Evolutionary conservation across 2,797 vertebrate species (phyloP).

Genomic region (Propithecus deckenii): DNA sequence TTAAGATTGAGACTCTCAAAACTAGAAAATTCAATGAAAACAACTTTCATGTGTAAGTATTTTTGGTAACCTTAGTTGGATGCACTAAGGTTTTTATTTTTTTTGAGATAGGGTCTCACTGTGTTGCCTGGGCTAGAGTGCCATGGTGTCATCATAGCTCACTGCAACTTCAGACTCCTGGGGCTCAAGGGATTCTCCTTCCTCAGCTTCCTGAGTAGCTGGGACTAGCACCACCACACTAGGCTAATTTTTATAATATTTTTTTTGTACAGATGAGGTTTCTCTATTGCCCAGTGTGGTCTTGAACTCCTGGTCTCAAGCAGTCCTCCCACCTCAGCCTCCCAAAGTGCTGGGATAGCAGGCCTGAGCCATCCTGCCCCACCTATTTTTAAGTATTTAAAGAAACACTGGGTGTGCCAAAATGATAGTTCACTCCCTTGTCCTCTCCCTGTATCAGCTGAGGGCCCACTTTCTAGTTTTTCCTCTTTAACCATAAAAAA

Average conservation of each 20-base stretch:
- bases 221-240: background rate
- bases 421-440: background rate
- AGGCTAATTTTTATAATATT: background rate
- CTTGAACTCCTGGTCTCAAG: too few relatives aligned
- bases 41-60: background rate
- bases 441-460: background rate
- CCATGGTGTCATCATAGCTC: background rate
- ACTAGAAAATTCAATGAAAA: background rate
- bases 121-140: too few relatives aligned
- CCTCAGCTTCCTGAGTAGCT: background rate
- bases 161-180: background rate
- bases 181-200: background rate
- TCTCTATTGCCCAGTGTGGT: background rate
- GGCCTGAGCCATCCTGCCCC: too few relatives aligned
- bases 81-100: background rate
- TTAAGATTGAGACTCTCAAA: background rate
- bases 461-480: background rate
- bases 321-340: too few relatives aligned
- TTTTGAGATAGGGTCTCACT: too few relatives aligned
- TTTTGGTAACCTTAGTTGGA: background rate
- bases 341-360: too few relatives aligned
- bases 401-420: background rate
- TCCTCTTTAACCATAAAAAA: background rate
- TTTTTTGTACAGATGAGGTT: background rate
- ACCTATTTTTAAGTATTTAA: background rate